Percentiles rank a stretch among this genome's conserved stretches.
Conservation (phyloP, 2,113 vertebrate genomes). For the Lepus americanus region DNA sequence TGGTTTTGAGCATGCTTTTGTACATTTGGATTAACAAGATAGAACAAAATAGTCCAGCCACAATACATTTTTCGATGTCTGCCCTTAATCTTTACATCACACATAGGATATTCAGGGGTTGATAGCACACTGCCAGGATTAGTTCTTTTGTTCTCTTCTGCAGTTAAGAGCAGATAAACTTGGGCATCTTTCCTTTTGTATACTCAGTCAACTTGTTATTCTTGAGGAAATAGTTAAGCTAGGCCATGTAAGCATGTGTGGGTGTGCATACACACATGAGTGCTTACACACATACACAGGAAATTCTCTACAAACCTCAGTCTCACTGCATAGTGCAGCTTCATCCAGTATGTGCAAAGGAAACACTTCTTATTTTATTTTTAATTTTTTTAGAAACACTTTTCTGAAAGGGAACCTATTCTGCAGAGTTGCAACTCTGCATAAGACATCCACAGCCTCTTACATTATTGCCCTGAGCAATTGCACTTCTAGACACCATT, state of each 20-base stretch:
- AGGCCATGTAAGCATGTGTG: not conserved
- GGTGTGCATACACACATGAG: too few species aligned
- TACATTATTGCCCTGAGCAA: conserved; percentile 48
- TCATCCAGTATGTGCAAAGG: not conserved
- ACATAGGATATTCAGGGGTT: not conserved
- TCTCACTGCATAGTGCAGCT: not conserved
- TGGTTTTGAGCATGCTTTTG: not conserved
- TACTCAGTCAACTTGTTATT: not conserved
- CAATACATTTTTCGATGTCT: not conserved
- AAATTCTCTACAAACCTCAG: not conserved
- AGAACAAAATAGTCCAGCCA: not conserved
- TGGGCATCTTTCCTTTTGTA: not conserved
- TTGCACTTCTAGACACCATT: conserved; percentile 8
- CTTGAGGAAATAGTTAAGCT: not conserved
- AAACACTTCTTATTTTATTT: too few species aligned
- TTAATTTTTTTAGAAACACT: not conserved
- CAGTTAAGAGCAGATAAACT: not conserved
- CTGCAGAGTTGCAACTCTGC: conserved; percentile 25
- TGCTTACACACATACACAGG: not conserved
- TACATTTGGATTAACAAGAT: not conserved
- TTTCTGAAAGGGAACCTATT: not conserved
- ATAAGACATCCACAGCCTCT: conserved; percentile 33
- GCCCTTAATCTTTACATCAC: not conserved
- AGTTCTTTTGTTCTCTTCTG: not conserved
- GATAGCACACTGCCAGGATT: not conserved